Evolutionary conservation across 2,113 vertebrate species (phyloP).

Genomic region (Sakesphorus luctuosus): DNA sequence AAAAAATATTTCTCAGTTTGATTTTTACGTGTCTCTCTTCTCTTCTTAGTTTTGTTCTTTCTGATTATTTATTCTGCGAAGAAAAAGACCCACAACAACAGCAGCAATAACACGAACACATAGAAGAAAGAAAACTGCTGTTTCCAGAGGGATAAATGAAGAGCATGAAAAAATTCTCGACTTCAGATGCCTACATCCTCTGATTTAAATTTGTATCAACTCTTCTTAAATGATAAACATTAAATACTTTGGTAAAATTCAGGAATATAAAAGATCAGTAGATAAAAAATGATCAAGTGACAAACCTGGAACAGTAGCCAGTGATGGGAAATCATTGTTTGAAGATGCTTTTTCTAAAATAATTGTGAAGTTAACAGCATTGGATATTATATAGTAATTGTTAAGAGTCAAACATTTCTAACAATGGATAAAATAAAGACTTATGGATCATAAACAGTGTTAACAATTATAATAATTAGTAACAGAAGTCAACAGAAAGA

Average conservation of each 20-base stretch:
- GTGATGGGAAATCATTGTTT: background rate
- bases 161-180: background rate
- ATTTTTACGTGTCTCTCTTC: background rate
- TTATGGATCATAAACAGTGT: rapidly evolving
- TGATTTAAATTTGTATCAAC: background rate
- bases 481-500: background rate
- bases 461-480: background rate
- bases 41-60: background rate
- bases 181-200: background rate
- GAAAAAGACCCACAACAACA: background rate
- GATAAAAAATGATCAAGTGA: background rate
- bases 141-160: background rate
- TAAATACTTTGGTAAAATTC: background rate
- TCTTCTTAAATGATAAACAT: background rate
- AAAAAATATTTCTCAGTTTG: background rate
- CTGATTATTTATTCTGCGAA: background rate
- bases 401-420: background rate
- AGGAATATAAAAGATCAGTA: background rate
- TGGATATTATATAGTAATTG: background rate
- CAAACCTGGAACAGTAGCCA: background rate
- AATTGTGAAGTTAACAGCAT: background rate
- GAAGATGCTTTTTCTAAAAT: background rate
- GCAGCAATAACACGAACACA: background rate
- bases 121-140: background rate
- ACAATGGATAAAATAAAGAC: background rate